Percentiles rank a stretch among this genome's conserved stretches.
phyloP scores from a whole-genome alignment of 1,140 invertebrate genomes.

The Centruroides sculpturatus region DNA sequence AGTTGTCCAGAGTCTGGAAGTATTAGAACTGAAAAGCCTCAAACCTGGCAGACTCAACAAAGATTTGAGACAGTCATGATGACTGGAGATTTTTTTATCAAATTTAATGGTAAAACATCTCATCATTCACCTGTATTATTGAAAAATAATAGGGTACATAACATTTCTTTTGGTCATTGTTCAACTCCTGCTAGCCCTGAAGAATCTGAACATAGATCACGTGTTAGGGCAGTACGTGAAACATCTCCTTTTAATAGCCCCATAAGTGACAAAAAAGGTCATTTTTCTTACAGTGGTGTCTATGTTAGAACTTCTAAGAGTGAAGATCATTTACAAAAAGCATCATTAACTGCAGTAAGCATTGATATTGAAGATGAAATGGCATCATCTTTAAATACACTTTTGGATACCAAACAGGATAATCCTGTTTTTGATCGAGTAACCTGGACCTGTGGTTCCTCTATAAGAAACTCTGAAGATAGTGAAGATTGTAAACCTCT shows the following conservation, averaged over 20 bases:
- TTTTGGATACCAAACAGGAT: constrained; percentile 54
- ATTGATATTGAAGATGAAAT: constrained; percentile 77
- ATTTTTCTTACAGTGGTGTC: constrained; percentile 25
- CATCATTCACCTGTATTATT: constrained; percentile 29
- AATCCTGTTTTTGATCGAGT: background rate
- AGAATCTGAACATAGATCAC: constrained; percentile 37
- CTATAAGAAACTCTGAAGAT: background rate
- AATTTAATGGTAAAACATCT: no score
- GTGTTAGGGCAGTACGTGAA: constrained; percentile 22
- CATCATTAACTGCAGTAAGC: constrained; percentile 60
- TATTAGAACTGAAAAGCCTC: no score
- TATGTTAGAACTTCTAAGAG: constrained; percentile 63
- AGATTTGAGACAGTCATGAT: no score
- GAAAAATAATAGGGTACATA: constrained; percentile 45
- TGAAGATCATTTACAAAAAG: constrained; percentile 71
- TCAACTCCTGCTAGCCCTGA: constrained; percentile 69
- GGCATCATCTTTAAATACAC: constrained; percentile 76
- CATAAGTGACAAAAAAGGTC: constrained; percentile 18
- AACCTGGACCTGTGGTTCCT: background rate
- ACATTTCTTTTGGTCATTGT: constrained; percentile 24
- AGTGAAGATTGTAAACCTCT: background rate
- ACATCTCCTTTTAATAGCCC: constrained; percentile 20
- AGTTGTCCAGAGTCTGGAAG: no score
- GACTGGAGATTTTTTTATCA: no score
- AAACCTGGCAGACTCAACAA: no score